Conservation (phyloP, 2,888 invertebrate genomes). For the Augiades crinisus region DNA sequence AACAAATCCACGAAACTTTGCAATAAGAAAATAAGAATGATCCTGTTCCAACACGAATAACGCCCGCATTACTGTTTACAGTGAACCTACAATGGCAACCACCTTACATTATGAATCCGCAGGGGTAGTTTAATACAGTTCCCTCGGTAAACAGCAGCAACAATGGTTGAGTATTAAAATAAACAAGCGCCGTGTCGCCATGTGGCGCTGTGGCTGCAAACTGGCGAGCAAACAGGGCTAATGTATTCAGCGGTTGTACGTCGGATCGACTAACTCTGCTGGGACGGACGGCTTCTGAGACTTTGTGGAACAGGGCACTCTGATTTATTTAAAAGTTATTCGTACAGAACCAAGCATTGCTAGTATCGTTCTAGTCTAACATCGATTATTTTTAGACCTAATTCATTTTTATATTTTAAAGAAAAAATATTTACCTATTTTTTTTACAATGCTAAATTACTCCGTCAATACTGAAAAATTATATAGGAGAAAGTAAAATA, state of each 20-base stretch:
- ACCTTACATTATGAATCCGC: conserved; percentile 47
- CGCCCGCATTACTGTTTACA: conserved; percentile 37
- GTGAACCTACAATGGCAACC: conserved; percentile 14
- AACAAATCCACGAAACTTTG: too few species aligned
- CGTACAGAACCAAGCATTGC: too few species aligned
- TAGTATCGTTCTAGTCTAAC: too few species aligned
- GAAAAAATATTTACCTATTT: too few species aligned
- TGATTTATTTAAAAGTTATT: background rate
- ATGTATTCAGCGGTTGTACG: conserved; percentile 63
- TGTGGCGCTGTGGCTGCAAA: conserved; percentile 65
- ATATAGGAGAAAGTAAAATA: too few species aligned
- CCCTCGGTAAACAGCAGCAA: conserved; percentile 69
- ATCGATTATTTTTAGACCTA: too few species aligned
- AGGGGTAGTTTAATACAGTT: conserved; percentile 65
- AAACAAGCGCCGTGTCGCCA: conserved; percentile 70
- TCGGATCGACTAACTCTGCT: conserved; percentile 7
- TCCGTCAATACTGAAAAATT: too few species aligned
- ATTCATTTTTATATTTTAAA: too few species aligned
- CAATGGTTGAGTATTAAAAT: conserved; percentile 79
- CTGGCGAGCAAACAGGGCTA: conserved; percentile 66
- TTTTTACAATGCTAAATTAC: too few species aligned
- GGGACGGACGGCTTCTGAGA: conserved; percentile 10
- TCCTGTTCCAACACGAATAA: background rate
- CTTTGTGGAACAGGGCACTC: background rate
- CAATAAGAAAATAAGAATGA: too few species aligned